Evolutionary conservation across 2,113 vertebrate genomes (phyloP).

Genomic region (western clawed frog (Xenopus tropicalis)): UCB_Xtro_10.0 CM004450.2:54213501-54214000

Average conservation of each 20-base stretch:
- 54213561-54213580: no score
- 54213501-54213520: no score
- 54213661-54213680: slow-evolving; percentile 2
- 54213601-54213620: not conserved
- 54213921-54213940: not conserved
- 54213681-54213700: not conserved
- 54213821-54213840: slow-evolving; percentile 23
- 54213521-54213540: no score
- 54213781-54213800: slow-evolving; percentile 14
- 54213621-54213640: not conserved
- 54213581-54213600: no score
- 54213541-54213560: no score
- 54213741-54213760: slow-evolving; percentile 23
- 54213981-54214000: not conserved
- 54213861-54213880: slow-evolving; percentile 18
- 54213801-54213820: slow-evolving; percentile 25
- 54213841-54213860: slow-evolving; percentile 25
- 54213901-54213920: not conserved
- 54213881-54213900: slow-evolving; percentile 17
- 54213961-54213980: not conserved
- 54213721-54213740: slow-evolving; percentile 22
- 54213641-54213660: not conserved
- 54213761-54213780: not conserved
- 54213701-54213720: slow-evolving; percentile 22
- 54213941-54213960: not conserved